These are phyloP conservation scores for Hycleus cichorii DNA, from an alignment of 1,140 invertebrate species.

Conservation along the genomic window DNA sequence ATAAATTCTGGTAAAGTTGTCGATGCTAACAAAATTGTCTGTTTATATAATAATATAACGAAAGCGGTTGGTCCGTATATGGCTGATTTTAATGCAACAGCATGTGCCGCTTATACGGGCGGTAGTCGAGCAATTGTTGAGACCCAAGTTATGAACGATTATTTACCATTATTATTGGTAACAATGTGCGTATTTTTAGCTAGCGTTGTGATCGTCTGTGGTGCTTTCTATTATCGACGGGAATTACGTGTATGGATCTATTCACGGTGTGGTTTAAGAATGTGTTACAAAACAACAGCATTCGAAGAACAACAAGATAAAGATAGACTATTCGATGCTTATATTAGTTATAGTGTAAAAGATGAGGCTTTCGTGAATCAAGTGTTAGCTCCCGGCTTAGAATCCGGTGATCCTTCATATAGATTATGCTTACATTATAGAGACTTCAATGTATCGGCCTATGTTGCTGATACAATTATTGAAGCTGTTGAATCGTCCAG, in stretches of 20 bases:
- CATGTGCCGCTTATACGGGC: constrained; percentile 57
- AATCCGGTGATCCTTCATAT: constrained; percentile 66
- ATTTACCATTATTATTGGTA: constrained; percentile 67
- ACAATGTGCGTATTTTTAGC: constrained; percentile 66
- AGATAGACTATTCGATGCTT: constrained; percentile 82
- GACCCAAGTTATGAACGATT: constrained; percentile 69
- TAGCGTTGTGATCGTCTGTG: constrained; percentile 63
- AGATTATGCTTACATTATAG: constrained; percentile 79
- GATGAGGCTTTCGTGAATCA: constrained; percentile 84
- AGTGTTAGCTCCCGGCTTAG: constrained; percentile 73
- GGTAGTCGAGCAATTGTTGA: constrained; percentile 59
- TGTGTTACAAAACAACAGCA: constrained; percentile 72
- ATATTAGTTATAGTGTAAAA: constrained; percentile 83
- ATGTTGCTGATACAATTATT: constrained; percentile 80
- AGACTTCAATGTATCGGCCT: constrained; percentile 75
- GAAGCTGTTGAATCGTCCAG: constrained; percentile 85
- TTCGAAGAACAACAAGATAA: constrained; percentile 70
- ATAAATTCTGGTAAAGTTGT: constrained; percentile 65
- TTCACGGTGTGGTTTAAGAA: constrained; percentile 73
- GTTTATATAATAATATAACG: constrained; percentile 59
- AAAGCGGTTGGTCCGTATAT: constrained; percentile 50
- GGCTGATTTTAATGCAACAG: constrained; percentile 60
- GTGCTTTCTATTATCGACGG: constrained; percentile 71
- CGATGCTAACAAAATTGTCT: constrained; percentile 59
- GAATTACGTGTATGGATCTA: constrained; percentile 82